Evolutionary conservation across 2,888 invertebrate species (phyloP).

Genomic region (Catocala sponsa): DNA sequence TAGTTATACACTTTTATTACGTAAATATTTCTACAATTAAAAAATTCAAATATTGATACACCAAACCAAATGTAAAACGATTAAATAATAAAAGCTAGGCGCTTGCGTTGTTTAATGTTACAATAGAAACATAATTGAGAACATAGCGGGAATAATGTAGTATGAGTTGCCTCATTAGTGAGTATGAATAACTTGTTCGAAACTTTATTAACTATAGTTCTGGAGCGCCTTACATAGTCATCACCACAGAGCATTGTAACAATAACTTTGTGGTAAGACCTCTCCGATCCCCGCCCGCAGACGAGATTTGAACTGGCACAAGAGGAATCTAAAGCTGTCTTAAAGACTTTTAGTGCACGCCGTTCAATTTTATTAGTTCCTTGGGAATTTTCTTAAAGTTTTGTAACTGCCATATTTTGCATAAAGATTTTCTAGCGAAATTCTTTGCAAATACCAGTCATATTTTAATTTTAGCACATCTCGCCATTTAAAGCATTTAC

Average conservation of each 20-base stretch:
- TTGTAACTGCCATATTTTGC: slow-evolving; percentile 22
- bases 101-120: slow-evolving; percentile 9
- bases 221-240: slow-evolving; percentile 34
- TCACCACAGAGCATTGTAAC: slow-evolving; percentile 34
- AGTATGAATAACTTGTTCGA: slow-evolving; percentile 52
- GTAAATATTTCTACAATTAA: no score
- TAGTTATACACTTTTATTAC: no score
- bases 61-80: neutral
- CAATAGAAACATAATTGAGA: slow-evolving; percentile 56
- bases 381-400: slow-evolving; percentile 29
- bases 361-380: slow-evolving; percentile 40
- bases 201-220: slow-evolving; percentile 53
- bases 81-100: slow-evolving; percentile 30
- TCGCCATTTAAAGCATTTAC: no score
- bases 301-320: slow-evolving; percentile 28
- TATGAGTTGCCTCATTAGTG: slow-evolving; percentile 53
- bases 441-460: neutral
- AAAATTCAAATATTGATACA: no score
- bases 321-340: slow-evolving; percentile 31
- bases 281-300: slow-evolving; percentile 17
- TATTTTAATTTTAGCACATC: neutral
- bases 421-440: slow-evolving; percentile 15
- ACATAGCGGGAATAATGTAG: slow-evolving; percentile 44
- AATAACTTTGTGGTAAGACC: slow-evolving; percentile 40
- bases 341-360: slow-evolving; percentile 39